A percentile compares a stretch with the other conserved stretches of the same genome.
Conservation (phyloP, 2,113 vertebrate genomes). For the Apaloderma vittatum region DNA sequence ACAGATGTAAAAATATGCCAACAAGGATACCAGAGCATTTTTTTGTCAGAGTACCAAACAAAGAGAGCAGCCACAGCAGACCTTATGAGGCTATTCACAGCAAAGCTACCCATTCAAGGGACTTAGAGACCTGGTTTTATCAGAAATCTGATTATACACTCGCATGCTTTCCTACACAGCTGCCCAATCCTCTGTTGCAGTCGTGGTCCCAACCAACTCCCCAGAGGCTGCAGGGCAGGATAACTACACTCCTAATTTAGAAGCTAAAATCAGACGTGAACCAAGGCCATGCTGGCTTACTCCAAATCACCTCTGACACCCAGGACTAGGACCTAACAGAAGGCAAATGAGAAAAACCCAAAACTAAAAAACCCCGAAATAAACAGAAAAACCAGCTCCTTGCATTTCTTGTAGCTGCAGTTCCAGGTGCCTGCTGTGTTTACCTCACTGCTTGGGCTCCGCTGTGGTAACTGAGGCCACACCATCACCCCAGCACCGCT, state of each 20-base stretch:
- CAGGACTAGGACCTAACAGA: not conserved
- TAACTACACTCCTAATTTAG: not conserved
- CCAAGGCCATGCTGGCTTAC: not conserved
- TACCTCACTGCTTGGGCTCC: not conserved
- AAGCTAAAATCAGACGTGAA: not conserved
- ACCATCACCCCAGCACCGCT: not conserved
- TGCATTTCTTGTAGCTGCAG: not conserved
- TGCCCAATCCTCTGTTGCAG: constrained; percentile 1
- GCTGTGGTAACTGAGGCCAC: not conserved
- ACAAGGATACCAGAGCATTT: constrained; percentile 30
- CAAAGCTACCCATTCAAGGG: constrained; percentile 47
- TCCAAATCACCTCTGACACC: not conserved
- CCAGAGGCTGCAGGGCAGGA: not conserved
- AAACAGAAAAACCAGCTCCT: not conserved
- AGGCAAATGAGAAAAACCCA: not conserved
- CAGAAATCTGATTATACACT: constrained; percentile 65
- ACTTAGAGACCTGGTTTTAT: constrained; percentile 50
- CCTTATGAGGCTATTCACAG: constrained; percentile 6
- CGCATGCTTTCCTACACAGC: constrained; percentile 11
- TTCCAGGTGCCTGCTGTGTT: not conserved
- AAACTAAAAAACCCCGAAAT: not conserved
- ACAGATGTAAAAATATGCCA: constrained; percentile 70
- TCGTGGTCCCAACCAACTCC: not conserved
- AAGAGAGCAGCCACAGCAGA: constrained; percentile 33
- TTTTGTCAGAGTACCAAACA: constrained; percentile 38